Evolutionary conservation across 2,797 vertebrate genomes (phyloP).

Genomic region (Siniperca obscura): DNA sequence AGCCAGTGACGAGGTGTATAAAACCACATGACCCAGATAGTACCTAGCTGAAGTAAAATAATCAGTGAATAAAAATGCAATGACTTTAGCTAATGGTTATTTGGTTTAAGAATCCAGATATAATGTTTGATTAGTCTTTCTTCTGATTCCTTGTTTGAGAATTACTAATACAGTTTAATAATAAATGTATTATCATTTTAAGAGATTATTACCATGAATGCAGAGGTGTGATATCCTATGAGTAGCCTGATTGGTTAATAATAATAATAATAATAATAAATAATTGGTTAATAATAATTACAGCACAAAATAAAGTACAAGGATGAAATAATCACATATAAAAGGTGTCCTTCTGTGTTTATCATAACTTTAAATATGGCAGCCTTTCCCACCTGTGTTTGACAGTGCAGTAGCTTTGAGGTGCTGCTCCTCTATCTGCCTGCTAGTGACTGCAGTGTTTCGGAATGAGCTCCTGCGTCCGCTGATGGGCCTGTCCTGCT

Average conservation of each 20-base stretch:
- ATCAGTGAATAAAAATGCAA: neutral
- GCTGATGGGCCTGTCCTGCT: constrained; percentile 81
- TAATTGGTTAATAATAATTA: neutral
- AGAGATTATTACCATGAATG: neutral
- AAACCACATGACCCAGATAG: neutral
- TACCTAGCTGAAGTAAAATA: neutral
- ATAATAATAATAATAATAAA: too few relatives aligned
- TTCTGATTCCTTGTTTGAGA: neutral
- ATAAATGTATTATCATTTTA: neutral
- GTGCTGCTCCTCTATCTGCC: constrained; percentile 67
- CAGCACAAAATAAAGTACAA: neutral
- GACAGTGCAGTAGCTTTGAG: constrained; percentile 45
- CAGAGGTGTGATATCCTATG: neutral
- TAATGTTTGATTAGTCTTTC: neutral
- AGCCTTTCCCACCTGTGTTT: constrained; percentile 60
- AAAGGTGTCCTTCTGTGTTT: neutral
- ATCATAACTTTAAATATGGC: neutral
- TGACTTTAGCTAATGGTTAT: neutral
- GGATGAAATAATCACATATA: neutral
- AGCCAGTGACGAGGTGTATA: constrained; percentile 4
- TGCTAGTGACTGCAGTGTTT: constrained; percentile 59
- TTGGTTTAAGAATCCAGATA: neutral
- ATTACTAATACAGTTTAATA: neutral
- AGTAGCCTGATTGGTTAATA: neutral
- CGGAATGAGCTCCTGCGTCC: constrained; percentile 86